Conservation (phyloP, 2,888 invertebrate genomes). For the Cephonodes hylas region DNA sequence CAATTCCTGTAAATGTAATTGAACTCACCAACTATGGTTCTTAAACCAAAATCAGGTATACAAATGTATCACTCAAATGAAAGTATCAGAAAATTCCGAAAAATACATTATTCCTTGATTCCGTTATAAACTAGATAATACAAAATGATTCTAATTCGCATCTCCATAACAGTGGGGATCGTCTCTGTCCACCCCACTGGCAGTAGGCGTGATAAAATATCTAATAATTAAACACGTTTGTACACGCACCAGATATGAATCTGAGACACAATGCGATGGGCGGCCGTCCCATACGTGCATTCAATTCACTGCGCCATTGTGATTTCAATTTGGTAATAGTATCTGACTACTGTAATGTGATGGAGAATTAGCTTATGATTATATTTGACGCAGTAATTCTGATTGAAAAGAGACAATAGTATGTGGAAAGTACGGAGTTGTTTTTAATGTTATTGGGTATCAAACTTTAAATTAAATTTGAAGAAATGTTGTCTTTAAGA, state of each 20-base stretch:
- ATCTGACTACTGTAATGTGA: not conserved
- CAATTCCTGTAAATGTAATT: no score
- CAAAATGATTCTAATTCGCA: not conserved
- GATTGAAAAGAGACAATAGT: no score
- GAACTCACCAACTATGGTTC: no score
- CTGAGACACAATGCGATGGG: conserved; percentile 40
- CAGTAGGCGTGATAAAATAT: conserved; percentile 39
- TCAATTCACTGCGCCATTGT: conserved; percentile 15
- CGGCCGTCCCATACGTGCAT: conserved; percentile 32
- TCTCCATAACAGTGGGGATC: not conserved
- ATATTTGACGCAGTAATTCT: no score
- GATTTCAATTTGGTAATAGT: conserved; percentile 5
- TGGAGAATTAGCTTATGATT: not conserved
- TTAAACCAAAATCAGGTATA: no score
- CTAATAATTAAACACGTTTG: conserved; percentile 42
- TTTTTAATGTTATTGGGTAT: no score
- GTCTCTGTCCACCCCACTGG: conserved; percentile 10
- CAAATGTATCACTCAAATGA: no score
- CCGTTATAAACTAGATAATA: not conserved
- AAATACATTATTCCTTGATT: no score
- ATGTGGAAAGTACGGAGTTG: no score
- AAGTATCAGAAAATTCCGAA: no score
- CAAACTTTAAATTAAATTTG: no score
- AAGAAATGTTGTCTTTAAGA: no score
- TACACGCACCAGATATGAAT: conserved; percentile 29